Evolutionary conservation across 2,797 vertebrate species (phyloP).

Genomic region (Odontamblyopus lacepedii): DNA sequence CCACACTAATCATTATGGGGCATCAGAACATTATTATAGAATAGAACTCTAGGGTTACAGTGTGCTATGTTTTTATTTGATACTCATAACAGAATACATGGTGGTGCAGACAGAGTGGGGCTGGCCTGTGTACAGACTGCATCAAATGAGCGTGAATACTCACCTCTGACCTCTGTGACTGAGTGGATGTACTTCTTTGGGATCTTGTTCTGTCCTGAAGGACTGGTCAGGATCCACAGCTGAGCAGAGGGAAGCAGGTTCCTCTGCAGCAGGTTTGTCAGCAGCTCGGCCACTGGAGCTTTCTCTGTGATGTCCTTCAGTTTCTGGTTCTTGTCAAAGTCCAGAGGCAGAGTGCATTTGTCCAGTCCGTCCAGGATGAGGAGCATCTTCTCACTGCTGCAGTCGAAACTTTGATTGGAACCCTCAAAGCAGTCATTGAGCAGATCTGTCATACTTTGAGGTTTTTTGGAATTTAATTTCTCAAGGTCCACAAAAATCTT

Average conservation of each 20-base stretch:
- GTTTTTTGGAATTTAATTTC: neutral
- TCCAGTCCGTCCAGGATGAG: constrained; percentile 68
- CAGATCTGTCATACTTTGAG: neutral
- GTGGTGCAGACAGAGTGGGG: too few species aligned
- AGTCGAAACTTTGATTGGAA: neutral
- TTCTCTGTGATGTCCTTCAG: constrained; percentile 13
- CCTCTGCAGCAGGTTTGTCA: constrained; percentile 48
- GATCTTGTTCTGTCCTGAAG: constrained; percentile 34
- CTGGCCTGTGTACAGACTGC: too few species aligned
- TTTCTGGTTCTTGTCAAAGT: constrained; percentile 28
- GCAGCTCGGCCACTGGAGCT: constrained; percentile 22
- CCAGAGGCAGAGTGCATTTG: constrained; percentile 42
- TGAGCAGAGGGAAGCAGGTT: constrained; percentile 24
- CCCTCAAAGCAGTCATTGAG: neutral
- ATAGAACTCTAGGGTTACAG: too few species aligned
- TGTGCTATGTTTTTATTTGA: too few species aligned
- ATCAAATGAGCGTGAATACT: too few species aligned
- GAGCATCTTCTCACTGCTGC: constrained; percentile 3
- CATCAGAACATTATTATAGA: too few species aligned
- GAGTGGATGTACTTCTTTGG: neutral
- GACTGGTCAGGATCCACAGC: constrained; percentile 45
- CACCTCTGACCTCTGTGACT: constrained; percentile 42
- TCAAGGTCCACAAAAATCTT: neutral
- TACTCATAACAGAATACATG: too few species aligned
- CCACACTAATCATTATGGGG: too few species aligned